phyloP scores from a whole-genome alignment of 2,113 vertebrate species.

The Fukomys damarensis region DNA sequence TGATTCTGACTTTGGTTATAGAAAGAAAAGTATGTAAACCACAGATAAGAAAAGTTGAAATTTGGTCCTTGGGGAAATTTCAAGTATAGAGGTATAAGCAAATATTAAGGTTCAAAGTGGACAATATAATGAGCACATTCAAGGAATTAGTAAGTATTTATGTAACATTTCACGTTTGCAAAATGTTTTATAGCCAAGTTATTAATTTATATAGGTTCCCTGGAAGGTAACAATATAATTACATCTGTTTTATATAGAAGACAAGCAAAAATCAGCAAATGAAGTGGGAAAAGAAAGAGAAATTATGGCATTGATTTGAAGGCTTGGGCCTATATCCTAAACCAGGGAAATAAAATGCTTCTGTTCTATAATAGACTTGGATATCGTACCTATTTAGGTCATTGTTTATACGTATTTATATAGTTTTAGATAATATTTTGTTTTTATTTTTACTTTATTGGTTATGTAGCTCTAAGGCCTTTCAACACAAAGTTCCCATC shows the following conservation, averaged over 20 bases:
- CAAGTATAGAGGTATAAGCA: slow-evolving; percentile 68
- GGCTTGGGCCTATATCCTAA: slow-evolving; percentile 14
- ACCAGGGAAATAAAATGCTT: slow-evolving; percentile 61
- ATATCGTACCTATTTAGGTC: not conserved
- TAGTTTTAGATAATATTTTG: slow-evolving; percentile 14
- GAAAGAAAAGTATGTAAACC: slow-evolving; percentile 66
- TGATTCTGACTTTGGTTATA: slow-evolving; percentile 51
- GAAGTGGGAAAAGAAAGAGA: slow-evolving; percentile 70
- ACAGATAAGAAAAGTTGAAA: slow-evolving; percentile 63
- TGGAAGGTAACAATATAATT: slow-evolving; percentile 78
- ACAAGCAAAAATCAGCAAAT: slow-evolving; percentile 62
- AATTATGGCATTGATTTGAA: slow-evolving; percentile 58
- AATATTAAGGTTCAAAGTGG: slow-evolving; percentile 77
- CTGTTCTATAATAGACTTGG: slow-evolving; percentile 50
- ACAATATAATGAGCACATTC: slow-evolving; percentile 73
- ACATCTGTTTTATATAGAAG: slow-evolving; percentile 77
- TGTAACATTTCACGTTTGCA: slow-evolving; percentile 75
- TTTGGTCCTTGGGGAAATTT: slow-evolving; percentile 77
- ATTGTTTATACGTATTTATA: slow-evolving; percentile 48
- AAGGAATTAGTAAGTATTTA: slow-evolving; percentile 67
- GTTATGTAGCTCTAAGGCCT: not conserved
- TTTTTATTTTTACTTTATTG: slow-evolving; percentile 26
- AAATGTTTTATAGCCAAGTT: slow-evolving; percentile 78
- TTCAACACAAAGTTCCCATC: slow-evolving; percentile 28
- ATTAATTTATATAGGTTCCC: slow-evolving; percentile 74